These are phyloP conservation scores for Otis tarda DNA, from an alignment of 2,113 vertebrate genomes.

Conservation along the genomic window DNA sequence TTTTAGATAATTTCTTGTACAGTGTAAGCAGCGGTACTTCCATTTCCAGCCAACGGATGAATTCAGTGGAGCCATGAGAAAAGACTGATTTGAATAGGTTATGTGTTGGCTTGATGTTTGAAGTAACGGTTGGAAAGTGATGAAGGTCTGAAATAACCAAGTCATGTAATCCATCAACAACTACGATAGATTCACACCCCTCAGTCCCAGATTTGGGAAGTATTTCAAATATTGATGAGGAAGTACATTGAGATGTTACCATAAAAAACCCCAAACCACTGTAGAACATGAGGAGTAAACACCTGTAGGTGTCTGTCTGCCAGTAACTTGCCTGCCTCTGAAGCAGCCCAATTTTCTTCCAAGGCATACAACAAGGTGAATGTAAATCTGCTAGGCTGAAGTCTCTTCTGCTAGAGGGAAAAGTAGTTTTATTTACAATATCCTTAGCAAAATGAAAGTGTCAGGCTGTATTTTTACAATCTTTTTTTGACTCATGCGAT, in stretches of 20 bases:
- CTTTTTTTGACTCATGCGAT: background rate
- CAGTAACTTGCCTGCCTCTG: background rate
- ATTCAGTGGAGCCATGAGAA: background rate
- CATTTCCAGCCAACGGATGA: background rate
- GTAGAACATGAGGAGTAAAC: background rate
- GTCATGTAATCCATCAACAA: background rate
- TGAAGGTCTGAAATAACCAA: background rate
- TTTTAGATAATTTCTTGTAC: background rate
- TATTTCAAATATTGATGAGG: background rate
- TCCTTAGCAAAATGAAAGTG: background rate
- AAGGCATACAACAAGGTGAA: background rate
- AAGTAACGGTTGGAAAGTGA: background rate
- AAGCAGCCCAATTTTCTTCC: background rate
- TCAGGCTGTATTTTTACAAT: background rate
- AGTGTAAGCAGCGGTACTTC: background rate
- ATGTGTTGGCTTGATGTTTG: background rate
- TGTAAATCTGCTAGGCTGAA: background rate
- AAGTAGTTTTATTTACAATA: background rate
- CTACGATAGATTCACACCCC: fast-evolving
- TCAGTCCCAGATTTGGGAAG: background rate
- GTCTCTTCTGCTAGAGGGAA: background rate
- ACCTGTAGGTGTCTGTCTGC: background rate
- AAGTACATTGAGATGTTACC: background rate
- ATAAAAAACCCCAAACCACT: background rate
- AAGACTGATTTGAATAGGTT: background rate